These are phyloP conservation scores for Catharus bicknelli DNA, from an alignment of 2,113 vertebrate genomes.

Conservation along the genomic window DNA sequence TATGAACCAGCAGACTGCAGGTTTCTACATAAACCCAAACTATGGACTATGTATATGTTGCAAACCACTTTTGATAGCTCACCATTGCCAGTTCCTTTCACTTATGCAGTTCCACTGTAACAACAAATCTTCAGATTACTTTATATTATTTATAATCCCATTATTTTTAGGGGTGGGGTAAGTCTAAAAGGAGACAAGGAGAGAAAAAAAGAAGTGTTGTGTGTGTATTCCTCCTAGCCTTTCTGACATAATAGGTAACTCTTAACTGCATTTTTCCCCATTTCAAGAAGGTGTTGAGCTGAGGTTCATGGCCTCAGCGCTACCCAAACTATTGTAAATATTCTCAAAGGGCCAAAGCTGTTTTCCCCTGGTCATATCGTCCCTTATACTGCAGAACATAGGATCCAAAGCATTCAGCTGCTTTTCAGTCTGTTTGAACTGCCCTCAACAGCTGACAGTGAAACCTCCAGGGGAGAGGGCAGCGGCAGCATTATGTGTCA, in stretches of 20 bases:
- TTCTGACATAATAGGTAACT: background rate
- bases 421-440: background rate
- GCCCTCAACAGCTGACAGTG: background rate
- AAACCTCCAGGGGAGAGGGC: background rate
- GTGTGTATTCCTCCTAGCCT: background rate
- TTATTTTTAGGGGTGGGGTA: background rate
- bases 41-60: background rate
- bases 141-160: background rate
- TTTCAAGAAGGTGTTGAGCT: background rate
- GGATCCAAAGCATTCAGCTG: background rate
- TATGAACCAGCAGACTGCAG: background rate
- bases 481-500: background rate
- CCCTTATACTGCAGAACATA: background rate
- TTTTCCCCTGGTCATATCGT: rapidly evolving
- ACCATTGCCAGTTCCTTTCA: background rate
- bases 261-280: background rate
- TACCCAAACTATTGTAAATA: background rate
- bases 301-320: background rate
- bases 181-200: background rate
- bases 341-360: background rate
- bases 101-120: background rate
- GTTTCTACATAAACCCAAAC: background rate
- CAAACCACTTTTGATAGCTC: background rate
- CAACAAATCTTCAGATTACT: background rate
- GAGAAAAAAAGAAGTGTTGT: background rate